Evolutionary conservation across 2,888 invertebrate species (phyloP).

Genomic region (Lottia scabra): DNA sequence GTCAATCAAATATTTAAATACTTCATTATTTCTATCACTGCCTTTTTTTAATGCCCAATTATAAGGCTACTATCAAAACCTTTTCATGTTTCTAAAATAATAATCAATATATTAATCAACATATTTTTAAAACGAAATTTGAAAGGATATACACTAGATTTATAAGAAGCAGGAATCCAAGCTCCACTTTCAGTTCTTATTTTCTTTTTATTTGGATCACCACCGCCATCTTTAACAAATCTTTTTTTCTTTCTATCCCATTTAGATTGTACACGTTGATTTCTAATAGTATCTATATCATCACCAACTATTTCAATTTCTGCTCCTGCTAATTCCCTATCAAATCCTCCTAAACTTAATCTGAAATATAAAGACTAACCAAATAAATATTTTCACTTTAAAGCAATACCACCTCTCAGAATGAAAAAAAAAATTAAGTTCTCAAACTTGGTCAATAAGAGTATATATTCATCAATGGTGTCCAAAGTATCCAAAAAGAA

Average conservation of each 20-base stretch:
- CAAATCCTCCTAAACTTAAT: conserved; percentile 80
- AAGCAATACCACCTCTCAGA: no score
- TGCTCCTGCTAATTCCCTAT: conserved; percentile 81
- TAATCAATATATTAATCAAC: no score
- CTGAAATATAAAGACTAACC: conserved; percentile 50
- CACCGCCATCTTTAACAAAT: conserved; percentile 76
- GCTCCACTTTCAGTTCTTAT: conserved; percentile 96
- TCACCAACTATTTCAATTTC: conserved; percentile 88
- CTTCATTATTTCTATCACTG: no score
- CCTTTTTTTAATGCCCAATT: no score
- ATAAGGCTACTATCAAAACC: neutral
- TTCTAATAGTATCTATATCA: conserved; percentile 77
- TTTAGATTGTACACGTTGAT: conserved; percentile 75
- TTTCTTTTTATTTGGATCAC: conserved; percentile 75
- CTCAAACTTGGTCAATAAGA: no score
- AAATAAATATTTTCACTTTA: no score
- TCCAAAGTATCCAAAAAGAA: no score
- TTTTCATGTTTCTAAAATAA: no score
- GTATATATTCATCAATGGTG: no score
- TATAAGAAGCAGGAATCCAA: conserved; percentile 94
- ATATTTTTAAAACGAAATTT: neutral
- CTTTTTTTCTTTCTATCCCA: conserved; percentile 93
- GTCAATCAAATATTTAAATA: no score
- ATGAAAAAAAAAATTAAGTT: no score
- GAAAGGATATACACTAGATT: conserved; percentile 79